Percentiles rank a stretch among this genome's conserved stretches.
Evolutionary conservation across 2,113 vertebrate genomes (phyloP).

Genomic region (Eptesicus fuscus): DNA sequence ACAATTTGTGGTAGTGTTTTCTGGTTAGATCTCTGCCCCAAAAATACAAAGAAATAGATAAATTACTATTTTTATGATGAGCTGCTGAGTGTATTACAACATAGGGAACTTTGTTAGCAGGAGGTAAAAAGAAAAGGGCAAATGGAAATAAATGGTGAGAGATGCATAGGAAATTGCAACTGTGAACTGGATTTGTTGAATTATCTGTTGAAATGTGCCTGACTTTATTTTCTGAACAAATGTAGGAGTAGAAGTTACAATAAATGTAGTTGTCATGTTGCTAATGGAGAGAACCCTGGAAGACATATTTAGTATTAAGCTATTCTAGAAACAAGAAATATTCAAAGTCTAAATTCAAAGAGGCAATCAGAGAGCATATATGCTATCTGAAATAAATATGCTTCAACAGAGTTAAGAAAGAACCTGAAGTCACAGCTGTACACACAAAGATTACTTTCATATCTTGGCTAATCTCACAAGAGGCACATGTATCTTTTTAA

Average conservation of each 20-base stretch:
- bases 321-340: neutral
- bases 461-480: neutral
- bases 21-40: neutral
- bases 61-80: neutral
- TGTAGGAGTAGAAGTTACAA: neutral
- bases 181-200: neutral
- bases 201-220: neutral
- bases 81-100: neutral
- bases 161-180: neutral
- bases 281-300: neutral
- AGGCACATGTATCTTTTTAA: neutral
- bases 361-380: neutral
- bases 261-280: neutral
- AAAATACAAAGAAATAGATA: neutral
- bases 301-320: neutral
- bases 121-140: neutral
- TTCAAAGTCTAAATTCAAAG: neutral
- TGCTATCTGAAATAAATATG: neutral
- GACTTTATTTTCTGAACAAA: neutral
- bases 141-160: neutral
- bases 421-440: neutral
- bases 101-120: neutral
- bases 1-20: neutral
- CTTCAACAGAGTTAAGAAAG: neutral
- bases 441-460: neutral